Conservation (phyloP, 1,140 invertebrate genomes). For the Zaprionus capensis region DNA sequence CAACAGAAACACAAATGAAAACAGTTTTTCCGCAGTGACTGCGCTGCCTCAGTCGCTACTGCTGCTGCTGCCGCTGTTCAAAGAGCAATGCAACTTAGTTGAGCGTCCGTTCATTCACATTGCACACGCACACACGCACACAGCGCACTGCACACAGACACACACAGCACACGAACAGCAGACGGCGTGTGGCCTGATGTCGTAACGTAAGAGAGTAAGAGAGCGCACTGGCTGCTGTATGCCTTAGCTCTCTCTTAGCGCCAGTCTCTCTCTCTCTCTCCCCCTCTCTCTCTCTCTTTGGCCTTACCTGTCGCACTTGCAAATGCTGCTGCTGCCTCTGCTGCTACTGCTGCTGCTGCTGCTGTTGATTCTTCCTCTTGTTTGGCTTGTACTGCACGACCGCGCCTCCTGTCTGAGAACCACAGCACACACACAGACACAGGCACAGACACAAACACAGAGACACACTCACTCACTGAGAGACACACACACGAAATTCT, state of each 20-base stretch:
- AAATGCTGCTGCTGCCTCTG: constrained; percentile 25
- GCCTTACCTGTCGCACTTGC: constrained; percentile 44
- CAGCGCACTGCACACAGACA: constrained; percentile 7
- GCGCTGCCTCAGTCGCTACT: constrained; percentile 5
- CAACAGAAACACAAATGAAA: constrained; percentile 51
- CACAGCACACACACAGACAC: constrained; percentile 11
- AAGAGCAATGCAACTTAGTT: constrained; percentile 64
- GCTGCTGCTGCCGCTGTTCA: constrained; percentile 15
- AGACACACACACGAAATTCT: constrained; percentile 50
- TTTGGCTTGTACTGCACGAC: constrained; percentile 61
- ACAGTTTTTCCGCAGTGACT: constrained; percentile 47
- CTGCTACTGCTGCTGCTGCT: constrained; percentile 22
- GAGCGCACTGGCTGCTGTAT: constrained; percentile 15
- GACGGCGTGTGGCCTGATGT: constrained; percentile 68
- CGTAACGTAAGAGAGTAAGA: constrained; percentile 56
- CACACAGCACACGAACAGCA: constrained; percentile 18
- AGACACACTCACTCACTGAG: constrained; percentile 29
- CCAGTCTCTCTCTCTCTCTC: constrained; percentile 18
- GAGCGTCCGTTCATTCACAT: constrained; percentile 74
- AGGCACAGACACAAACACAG: background rate
- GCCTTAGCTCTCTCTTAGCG: constrained; percentile 30
- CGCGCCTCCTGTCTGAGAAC: constrained; percentile 66
- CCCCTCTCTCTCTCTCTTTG: constrained; percentile 23
- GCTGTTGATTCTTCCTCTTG: constrained; percentile 24
- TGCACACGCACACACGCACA: constrained; percentile 40